Percentiles rank a stretch among this genome's conserved stretches.
These are phyloP conservation scores for Thymelicus acteon DNA, from an alignment of 2,888 invertebrate species.

Conservation along the genomic window DNA sequence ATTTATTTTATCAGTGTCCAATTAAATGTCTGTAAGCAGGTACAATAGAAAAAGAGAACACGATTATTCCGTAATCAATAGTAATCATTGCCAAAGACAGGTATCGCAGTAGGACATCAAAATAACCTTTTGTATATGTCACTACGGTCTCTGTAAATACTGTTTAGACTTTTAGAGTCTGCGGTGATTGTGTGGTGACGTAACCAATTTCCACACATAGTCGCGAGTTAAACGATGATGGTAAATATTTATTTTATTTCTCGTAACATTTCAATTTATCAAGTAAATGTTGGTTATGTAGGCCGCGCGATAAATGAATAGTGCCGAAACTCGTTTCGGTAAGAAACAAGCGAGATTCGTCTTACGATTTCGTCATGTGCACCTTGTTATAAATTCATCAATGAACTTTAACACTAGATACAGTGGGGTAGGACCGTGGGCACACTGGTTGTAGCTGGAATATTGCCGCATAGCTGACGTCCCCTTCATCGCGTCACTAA, in stretches of 20 bases:
- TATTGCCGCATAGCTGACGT: not conserved
- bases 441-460: not conserved
- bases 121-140: too few relatives aligned
- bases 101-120: too few relatives aligned
- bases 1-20: not conserved
- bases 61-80: not conserved
- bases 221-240: constrained; percentile 8
- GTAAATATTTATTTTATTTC: constrained; percentile 29
- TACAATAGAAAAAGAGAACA: not conserved
- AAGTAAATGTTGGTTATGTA: constrained; percentile 28
- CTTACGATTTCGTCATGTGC: constrained; percentile 11
- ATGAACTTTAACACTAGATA: not conserved
- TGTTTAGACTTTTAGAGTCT: not conserved
- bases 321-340: constrained; percentile 25
- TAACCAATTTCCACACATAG: constrained; percentile 17
- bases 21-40: not conserved
- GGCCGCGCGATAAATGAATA: constrained; percentile 29
- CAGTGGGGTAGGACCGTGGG: not conserved
- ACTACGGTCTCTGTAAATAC: not conserved
- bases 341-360: constrained; percentile 20
- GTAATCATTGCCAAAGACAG: too few relatives aligned
- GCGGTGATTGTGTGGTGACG: constrained; percentile 2
- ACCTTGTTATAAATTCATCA: constrained; percentile 16
- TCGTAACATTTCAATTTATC: constrained; percentile 31
- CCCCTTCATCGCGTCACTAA: too few relatives aligned